Percentiles rank a stretch among this genome's conserved stretches.
These are phyloP conservation scores for Myotis daubentonii DNA, from an alignment of 2,797 vertebrate species.

Conservation along the genomic window DNA sequence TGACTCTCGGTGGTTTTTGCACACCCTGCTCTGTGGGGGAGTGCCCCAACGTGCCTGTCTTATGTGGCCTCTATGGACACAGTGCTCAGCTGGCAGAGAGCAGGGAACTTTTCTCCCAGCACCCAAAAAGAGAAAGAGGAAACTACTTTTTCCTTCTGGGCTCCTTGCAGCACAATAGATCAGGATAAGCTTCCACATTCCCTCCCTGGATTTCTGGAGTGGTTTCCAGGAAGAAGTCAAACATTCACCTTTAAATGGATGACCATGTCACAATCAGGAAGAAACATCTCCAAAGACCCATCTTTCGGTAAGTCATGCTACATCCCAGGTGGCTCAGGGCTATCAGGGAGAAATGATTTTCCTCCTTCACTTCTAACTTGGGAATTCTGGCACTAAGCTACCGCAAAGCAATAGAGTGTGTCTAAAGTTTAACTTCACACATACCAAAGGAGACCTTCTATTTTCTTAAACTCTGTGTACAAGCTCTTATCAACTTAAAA, in stretches of 20 bases:
- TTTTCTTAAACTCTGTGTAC: conserved; percentile 40
- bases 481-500: conserved; percentile 64
- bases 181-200: conserved; percentile 84
- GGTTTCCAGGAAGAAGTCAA: conserved; percentile 85
- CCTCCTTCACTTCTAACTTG: conserved; percentile 57
- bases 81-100: conserved; percentile 88
- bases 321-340: conserved; percentile 31
- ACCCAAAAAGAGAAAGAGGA: conserved; percentile 85
- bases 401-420: neutral
- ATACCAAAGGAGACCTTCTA: conserved; percentile 1
- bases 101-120: conserved; percentile 86
- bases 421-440: conserved; percentile 47
- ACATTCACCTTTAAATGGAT: conserved; percentile 91
- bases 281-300: conserved; percentile 93
- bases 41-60: conserved; percentile 84
- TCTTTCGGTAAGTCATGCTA: conserved; percentile 91
- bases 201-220: conserved; percentile 82
- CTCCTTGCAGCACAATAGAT: conserved; percentile 86
- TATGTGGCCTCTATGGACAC: conserved; percentile 92
- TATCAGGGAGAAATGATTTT: conserved; percentile 38
- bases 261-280: conserved; percentile 93
- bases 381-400: conserved; percentile 9
- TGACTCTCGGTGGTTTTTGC: conserved; percentile 82
- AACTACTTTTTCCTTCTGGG: conserved; percentile 79
- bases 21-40: conserved; percentile 84